Conservation (phyloP, 2,797 vertebrate genomes). For the Dallia pectoralis region DNA sequence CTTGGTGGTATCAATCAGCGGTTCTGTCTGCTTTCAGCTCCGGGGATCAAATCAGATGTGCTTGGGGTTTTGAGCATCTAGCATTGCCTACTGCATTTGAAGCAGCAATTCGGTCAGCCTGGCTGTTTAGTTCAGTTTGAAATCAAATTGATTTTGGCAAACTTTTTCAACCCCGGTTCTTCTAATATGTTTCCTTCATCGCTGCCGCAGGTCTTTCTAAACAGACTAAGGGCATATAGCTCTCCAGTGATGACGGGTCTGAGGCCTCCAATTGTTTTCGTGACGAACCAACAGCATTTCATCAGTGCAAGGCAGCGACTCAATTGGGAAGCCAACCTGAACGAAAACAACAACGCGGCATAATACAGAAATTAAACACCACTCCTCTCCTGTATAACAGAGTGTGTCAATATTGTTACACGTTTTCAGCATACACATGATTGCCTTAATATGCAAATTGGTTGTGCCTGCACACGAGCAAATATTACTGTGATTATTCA, state of each 20-base stretch:
- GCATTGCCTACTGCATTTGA: conserved; percentile 69
- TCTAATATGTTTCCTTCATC: conserved; percentile 69
- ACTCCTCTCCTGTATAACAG: neutral
- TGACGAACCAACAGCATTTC: neutral
- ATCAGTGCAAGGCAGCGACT: neutral
- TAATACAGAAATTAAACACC: neutral
- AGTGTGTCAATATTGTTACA: neutral
- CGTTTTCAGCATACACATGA: neutral
- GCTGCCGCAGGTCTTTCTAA: conserved; percentile 62
- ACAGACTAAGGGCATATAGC: conserved; percentile 65
- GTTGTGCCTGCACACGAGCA: neutral
- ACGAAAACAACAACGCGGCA: neutral
- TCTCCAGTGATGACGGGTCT: conserved; percentile 58
- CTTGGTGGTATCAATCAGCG: conserved; percentile 66
- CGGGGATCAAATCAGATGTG: conserved; percentile 71
- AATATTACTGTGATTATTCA: neutral
- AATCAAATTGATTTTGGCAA: conserved; percentile 69
- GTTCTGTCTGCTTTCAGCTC: conserved; percentile 64
- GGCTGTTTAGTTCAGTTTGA: conserved; percentile 69
- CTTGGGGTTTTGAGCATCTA: conserved; percentile 63
- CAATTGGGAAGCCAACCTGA: neutral
- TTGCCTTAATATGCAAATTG: neutral
- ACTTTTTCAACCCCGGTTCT: conserved; percentile 51
- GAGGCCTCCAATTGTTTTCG: conserved; percentile 24
- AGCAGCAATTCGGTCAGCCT: conserved; percentile 69